Conservation (phyloP, 1,140 invertebrate genomes). For the Aricia agestis region DNA sequence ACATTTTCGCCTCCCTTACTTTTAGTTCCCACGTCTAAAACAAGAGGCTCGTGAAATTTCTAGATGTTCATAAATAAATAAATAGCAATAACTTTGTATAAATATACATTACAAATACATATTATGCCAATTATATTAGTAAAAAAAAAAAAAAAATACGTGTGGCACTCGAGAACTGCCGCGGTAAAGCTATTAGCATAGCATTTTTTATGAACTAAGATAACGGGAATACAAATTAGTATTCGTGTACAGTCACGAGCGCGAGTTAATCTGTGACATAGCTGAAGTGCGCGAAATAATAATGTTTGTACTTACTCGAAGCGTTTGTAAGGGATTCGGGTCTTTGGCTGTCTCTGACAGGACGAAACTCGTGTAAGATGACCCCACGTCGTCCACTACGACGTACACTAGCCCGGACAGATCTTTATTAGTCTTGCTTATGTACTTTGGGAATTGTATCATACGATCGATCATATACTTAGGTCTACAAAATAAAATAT, state of each 20-base stretch:
- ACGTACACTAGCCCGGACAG: slow-evolving; percentile 42
- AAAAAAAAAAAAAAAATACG: no score
- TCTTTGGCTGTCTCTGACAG: slow-evolving; percentile 51
- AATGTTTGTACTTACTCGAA: slow-evolving; percentile 39
- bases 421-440: slow-evolving; percentile 35
- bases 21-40: slow-evolving; percentile 57
- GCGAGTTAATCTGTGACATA: no score
- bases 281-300: no score
- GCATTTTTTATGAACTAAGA: no score
- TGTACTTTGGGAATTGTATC: slow-evolving; percentile 38
- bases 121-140: no score
- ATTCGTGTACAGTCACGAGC: no score
- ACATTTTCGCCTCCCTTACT: slow-evolving; percentile 54
- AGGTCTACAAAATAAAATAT: slow-evolving; percentile 42
- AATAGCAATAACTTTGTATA: no score
- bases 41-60: not conserved
- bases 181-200: no score
- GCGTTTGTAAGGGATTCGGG: slow-evolving; percentile 28
- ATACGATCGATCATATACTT: slow-evolving; percentile 61
- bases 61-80: not conserved
- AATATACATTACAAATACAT: no score
- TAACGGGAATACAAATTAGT: no score
- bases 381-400: slow-evolving; percentile 56
- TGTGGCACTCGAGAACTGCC: no score
- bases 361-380: slow-evolving; percentile 46